Evolutionary conservation across 2,888 invertebrate genomes (phyloP), one percentile per base, ranked within the genome.

Genomic region (Entomobrya multifasciata): DNA sequence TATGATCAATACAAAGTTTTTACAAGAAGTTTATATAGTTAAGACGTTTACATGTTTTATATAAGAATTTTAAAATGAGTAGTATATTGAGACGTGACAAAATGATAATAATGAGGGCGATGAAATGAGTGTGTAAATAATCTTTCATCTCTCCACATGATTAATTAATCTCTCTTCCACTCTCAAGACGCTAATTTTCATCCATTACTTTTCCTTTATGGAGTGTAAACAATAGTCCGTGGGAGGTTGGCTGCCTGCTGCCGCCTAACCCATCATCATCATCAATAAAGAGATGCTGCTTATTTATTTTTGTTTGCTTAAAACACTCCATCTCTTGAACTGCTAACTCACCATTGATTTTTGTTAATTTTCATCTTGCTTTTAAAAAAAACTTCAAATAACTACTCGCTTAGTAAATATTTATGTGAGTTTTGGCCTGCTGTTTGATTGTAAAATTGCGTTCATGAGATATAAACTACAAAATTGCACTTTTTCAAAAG

Each of bases 131-230:
- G 30, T 49, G 36, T 65, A 62, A 79, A 79, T 62, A 79, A 79
- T 62, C 49, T 62, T 47, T 62, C 36, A 22, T 27, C 52, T 67
- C 55, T 78, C 72, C 57, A 36, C 62, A 47, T 82, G 82, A 82
- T 82, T 82, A 82, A 82, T 82, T 82, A 82, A 47, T 74, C 47
- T 41, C 41, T 72, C 60, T 20, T 1, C 79, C 47, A 36, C 30
- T 76, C 65, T 82, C 30, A 74, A 74, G 70, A 81, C 41, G 55
- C 57, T 81, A 81, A 81, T 81, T 81, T 60, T 41, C 44, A 27
- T 55, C 55, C 80, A 72, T 57, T 55, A 44, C 25, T 17, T 49
- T 25, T n/a, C 47, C 30, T 36, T 82, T 62, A 22, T 27, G 36
- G n/a, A 74, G 25, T 25, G 47, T 74, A 82, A 74, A 82, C 82